phyloP scores from a whole-genome alignment of 2,797 vertebrate species.

The Platyrinchus mystaceus region DNA sequence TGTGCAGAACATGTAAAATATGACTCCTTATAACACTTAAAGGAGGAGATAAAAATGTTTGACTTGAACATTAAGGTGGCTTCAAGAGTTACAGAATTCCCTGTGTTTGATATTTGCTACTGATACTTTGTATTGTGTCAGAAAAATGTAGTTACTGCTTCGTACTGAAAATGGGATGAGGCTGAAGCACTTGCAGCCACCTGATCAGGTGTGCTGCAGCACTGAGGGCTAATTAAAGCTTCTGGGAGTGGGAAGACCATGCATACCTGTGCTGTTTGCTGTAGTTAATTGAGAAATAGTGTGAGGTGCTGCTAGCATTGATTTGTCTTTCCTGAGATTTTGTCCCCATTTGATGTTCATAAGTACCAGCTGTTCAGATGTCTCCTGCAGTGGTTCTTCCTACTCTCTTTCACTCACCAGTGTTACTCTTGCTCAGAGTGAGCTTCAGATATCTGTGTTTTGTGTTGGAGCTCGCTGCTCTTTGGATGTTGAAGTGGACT shows the following conservation, averaged over 20 bases:
- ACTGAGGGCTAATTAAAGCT: not conserved
- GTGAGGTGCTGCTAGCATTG: not conserved
- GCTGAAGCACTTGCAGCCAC: not conserved
- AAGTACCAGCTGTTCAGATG: not conserved
- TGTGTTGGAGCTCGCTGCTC: not conserved
- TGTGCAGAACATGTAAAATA: not conserved
- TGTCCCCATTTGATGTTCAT: not conserved
- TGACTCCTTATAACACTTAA: not conserved
- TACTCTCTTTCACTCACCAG: not conserved
- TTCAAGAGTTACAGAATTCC: not conserved
- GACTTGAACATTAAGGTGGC: not conserved
- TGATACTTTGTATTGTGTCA: not conserved
- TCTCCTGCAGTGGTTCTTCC: not conserved
- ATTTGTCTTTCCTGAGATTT: not conserved
- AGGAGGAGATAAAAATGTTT: not conserved
- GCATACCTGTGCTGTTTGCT: not conserved
- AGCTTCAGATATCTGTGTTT: not conserved
- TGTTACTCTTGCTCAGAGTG: not conserved
- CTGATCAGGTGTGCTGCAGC: not conserved
- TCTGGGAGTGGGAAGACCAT: not conserved
- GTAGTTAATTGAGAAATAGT: not conserved
- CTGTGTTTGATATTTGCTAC: not conserved
- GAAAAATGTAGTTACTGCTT: not conserved
- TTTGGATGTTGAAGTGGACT: not conserved
- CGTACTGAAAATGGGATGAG: not conserved